Percentiles rank a stretch among this genome's conserved stretches.
These are phyloP conservation scores for Typhlichthys eigenmanni DNA, from an alignment of 2,797 vertebrate genomes.

Conservation along the genomic window DNA sequence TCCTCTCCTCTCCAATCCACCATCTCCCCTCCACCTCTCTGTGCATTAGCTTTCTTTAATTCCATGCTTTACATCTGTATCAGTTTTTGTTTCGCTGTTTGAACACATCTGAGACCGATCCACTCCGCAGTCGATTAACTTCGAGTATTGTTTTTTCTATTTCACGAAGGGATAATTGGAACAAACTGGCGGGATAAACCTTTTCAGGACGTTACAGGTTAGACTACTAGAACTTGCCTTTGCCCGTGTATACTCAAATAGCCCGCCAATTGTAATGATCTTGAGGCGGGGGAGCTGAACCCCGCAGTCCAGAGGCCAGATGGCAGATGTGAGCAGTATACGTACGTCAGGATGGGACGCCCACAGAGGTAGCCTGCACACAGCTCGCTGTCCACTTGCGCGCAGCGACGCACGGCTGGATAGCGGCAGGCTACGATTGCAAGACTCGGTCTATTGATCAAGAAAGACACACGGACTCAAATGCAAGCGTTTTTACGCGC, in stretches of 20 bases:
- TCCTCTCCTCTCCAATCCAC: slow-evolving; percentile 72
- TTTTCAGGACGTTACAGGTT: slow-evolving; percentile 51
- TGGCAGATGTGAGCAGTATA: slow-evolving; percentile 47
- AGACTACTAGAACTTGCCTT: slow-evolving; percentile 42
- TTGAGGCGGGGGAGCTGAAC: slow-evolving; percentile 32
- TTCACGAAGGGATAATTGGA: slow-evolving; percentile 65
- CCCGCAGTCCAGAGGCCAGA: slow-evolving; percentile 8
- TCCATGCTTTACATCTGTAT: slow-evolving; percentile 73
- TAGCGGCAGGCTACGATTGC: slow-evolving; percentile 58
- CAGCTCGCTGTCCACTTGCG: neutral
- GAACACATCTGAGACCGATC: slow-evolving; percentile 73
- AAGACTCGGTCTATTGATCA: slow-evolving; percentile 54
- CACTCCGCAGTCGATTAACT: slow-evolving; percentile 64
- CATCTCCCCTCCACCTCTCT: slow-evolving; percentile 44
- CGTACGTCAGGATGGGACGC: slow-evolving; percentile 53
- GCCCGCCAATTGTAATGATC: slow-evolving; percentile 55
- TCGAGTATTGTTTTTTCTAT: slow-evolving; percentile 55
- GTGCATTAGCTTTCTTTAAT: slow-evolving; percentile 55
- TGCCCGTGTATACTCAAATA: slow-evolving; percentile 48
- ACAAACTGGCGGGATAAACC: slow-evolving; percentile 50
- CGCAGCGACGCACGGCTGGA: slow-evolving; percentile 26
- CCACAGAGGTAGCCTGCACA: slow-evolving; percentile 35
- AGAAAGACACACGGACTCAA: slow-evolving; percentile 51
- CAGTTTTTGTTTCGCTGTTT: slow-evolving; percentile 64
- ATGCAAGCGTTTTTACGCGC: slow-evolving; percentile 62